Percentiles rank a stretch among this genome's conserved stretches.
phyloP scores from a whole-genome alignment of 1,140 invertebrate genomes.

The Chionoecetes opilio region DNA sequence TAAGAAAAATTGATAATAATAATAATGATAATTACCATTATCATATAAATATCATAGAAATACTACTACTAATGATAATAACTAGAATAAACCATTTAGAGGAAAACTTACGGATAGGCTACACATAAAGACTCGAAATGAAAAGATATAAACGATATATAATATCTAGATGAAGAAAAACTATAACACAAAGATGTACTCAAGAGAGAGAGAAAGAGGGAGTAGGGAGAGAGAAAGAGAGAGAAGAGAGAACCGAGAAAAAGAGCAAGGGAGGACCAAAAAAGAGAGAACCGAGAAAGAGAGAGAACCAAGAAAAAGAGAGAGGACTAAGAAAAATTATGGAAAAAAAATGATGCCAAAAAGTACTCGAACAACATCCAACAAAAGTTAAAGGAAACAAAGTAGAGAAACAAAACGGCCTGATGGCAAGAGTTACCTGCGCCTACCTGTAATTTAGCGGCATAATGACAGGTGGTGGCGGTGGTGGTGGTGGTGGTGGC shows the following conservation, averaged over 20 bases:
- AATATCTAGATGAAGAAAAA: no score
- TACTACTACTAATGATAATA: not conserved
- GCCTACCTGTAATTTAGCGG: not conserved
- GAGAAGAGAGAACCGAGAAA: not conserved
- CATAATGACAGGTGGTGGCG: not conserved
- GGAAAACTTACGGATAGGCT: not conserved
- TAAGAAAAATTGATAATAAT: constrained; percentile 43
- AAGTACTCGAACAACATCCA: not conserved
- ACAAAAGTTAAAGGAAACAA: not conserved
- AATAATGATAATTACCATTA: not conserved
- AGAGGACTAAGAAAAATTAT: not conserved
- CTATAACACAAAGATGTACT: no score
- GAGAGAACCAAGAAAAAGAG: not conserved
- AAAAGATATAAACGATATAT: not conserved
- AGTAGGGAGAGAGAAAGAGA: not conserved
- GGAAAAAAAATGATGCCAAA: not conserved
- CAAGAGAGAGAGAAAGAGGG: not conserved
- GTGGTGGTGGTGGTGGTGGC: not conserved
- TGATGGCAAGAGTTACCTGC: not conserved
- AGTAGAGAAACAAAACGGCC: not conserved
- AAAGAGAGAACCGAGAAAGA: not conserved
- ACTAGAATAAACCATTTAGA: not conserved
- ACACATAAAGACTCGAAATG: not conserved
- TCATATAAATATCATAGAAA: constrained; percentile 22
- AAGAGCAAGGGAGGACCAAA: not conserved